These are phyloP conservation scores for Syrrhaptes paradoxus DNA, from an alignment of 2,113 vertebrate species.

Conservation along the genomic window DNA sequence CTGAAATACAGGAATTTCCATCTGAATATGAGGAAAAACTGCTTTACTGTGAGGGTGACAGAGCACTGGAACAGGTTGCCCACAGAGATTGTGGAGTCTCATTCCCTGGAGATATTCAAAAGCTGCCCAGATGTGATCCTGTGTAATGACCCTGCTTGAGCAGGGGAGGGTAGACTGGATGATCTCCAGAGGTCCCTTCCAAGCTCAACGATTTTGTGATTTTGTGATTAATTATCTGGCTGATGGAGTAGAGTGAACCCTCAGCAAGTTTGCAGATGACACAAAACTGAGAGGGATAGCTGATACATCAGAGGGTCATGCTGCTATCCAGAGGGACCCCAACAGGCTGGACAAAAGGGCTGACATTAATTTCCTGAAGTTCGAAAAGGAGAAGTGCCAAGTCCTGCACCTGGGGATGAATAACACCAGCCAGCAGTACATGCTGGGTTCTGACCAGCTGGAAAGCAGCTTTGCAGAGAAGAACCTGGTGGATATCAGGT, in stretches of 20 bases:
- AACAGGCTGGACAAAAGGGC: not conserved
- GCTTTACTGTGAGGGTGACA: no score
- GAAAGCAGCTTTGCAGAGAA: not conserved
- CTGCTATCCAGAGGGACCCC: not conserved
- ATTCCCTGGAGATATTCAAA: no score
- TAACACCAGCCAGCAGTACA: not conserved
- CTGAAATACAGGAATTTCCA: no score
- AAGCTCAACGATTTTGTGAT: no score
- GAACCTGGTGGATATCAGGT: not conserved
- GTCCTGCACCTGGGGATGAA: not conserved
- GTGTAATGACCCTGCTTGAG: no score
- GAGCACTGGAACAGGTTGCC: no score
- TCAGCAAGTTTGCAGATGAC: not conserved
- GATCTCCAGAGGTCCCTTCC: no score
- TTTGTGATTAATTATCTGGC: not conserved
- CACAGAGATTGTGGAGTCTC: no score
- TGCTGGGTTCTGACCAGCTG: not conserved
- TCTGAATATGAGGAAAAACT: no score
- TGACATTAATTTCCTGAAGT: not conserved
- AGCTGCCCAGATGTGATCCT: no score
- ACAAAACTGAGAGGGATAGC: not conserved
- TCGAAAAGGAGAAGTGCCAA: not conserved
- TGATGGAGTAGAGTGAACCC: not conserved
- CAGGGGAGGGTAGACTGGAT: no score
- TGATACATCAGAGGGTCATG: not conserved